A percentile compares a stretch with the other conserved stretches of the same genome.
Conservation (phyloP, 2,888 invertebrate genomes). For the Seira sanloemensis region DNA sequence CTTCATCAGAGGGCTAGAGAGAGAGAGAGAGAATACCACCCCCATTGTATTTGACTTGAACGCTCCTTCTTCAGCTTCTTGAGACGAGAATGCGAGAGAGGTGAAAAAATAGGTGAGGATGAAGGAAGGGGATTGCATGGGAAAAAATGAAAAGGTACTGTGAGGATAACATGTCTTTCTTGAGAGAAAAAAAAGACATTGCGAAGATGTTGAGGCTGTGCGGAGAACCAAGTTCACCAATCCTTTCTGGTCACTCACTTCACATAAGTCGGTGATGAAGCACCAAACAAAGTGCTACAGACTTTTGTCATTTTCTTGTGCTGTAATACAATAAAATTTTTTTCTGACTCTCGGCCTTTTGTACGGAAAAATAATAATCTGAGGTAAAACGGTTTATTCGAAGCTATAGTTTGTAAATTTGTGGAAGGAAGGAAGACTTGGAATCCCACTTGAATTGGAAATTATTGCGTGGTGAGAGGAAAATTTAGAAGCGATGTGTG, state of each 20-base stretch:
- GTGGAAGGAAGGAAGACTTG: too few species aligned
- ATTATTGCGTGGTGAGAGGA: too few species aligned
- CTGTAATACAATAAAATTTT: not conserved
- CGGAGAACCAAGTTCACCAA: conserved; percentile 58
- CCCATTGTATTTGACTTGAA: not conserved
- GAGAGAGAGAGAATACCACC: not conserved
- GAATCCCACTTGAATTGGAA: too few species aligned
- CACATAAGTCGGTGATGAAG: conserved; percentile 63
- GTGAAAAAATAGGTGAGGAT: not conserved
- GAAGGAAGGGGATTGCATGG: conserved; percentile 18
- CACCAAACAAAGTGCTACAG: conserved; percentile 31
- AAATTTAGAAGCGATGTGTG: too few species aligned
- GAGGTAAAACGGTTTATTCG: too few species aligned
- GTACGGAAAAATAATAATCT: too few species aligned
- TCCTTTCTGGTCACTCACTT: conserved; percentile 64
- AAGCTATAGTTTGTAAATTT: too few species aligned
- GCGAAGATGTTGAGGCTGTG: conserved; percentile 48
- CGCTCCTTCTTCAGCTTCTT: not conserved
- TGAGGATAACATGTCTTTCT: conserved; percentile 34
- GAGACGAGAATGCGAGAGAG: not conserved
- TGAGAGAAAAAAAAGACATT: conserved; percentile 22
- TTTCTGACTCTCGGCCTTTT: too few species aligned
- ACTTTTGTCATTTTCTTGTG: conserved; percentile 45
- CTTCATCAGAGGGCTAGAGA: too few species aligned
- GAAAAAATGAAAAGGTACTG: conserved; percentile 40